phyloP scores from a whole-genome alignment of 2,113 vertebrate species.

The Sciurus niger region DNA sequence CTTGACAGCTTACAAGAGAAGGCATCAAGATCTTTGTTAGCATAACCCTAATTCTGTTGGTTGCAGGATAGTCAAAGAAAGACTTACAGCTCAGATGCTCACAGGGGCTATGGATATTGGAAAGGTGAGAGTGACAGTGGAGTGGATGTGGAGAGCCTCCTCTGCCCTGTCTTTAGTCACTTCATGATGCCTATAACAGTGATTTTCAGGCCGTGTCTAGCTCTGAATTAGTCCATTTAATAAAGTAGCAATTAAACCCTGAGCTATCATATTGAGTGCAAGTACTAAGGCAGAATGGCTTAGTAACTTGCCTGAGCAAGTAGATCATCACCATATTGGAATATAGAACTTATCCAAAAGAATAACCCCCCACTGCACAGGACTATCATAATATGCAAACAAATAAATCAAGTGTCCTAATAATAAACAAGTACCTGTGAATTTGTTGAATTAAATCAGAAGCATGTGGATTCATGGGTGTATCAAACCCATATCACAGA shows the following conservation, averaged over 20 bases:
- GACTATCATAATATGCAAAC: neutral
- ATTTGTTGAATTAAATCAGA: neutral
- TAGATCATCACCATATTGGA: neutral
- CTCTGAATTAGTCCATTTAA: neutral
- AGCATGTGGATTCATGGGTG: neutral
- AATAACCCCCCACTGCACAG: neutral
- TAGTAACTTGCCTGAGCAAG: neutral
- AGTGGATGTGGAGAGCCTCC: neutral
- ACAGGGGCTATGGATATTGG: neutral
- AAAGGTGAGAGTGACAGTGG: neutral
- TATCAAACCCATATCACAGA: neutral
- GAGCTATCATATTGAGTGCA: neutral
- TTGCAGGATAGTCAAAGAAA: neutral
- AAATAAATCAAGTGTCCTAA: neutral
- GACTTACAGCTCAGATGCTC: neutral
- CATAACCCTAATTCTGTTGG: neutral
- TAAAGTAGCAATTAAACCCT: neutral
- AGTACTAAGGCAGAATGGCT: neutral
- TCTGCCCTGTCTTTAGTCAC: neutral
- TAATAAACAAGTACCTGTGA: neutral
- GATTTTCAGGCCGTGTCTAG: neutral
- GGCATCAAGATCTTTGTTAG: neutral
- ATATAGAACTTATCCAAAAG: neutral
- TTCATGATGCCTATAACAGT: neutral
- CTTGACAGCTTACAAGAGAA: neutral